Conservation (phyloP, 2,797 vertebrate genomes). For the Mormyrus hasselquistii region DNA sequence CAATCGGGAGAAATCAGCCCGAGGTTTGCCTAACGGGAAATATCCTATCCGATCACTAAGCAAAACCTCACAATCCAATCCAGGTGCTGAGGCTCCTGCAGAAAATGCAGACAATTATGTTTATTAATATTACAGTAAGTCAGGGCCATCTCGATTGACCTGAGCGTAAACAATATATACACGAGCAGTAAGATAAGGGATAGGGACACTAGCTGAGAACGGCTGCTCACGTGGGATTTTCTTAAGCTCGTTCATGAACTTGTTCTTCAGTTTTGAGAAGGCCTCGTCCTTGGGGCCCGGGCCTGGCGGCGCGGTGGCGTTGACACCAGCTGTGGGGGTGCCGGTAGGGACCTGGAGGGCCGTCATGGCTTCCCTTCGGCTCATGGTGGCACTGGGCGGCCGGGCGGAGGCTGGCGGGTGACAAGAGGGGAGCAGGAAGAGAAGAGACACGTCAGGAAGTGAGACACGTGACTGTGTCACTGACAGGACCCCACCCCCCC, state of each 20-base stretch:
- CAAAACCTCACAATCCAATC: not conserved
- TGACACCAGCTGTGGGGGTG: slow-evolving; percentile 61
- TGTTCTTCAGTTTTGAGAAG: slow-evolving; percentile 93
- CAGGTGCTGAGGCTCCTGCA: not conserved
- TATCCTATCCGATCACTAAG: not conserved
- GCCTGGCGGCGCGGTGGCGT: slow-evolving; percentile 73
- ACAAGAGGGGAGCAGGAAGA: slow-evolving; percentile 14
- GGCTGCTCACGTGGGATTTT: slow-evolving; percentile 89
- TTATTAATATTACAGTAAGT: not conserved
- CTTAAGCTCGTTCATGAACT: slow-evolving; percentile 97
- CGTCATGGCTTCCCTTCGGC: slow-evolving; percentile 81
- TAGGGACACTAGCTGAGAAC: not conserved
- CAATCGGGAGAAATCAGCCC: not conserved
- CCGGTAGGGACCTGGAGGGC: slow-evolving; percentile 72
- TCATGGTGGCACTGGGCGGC: slow-evolving; percentile 66
- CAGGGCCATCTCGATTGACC: not conserved
- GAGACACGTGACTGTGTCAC: not conserved
- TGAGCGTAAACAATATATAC: not conserved
- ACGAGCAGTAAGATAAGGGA: not conserved
- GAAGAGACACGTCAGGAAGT: slow-evolving; percentile 17
- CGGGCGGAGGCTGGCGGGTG: slow-evolving; percentile 40
- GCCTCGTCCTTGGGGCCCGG: slow-evolving; percentile 76
- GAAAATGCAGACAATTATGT: not conserved
- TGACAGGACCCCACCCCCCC: not conserved
- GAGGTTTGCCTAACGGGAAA: not conserved